Evolutionary conservation across 2,797 vertebrate species (phyloP).

Genomic region (Masticophis lateralis): DNA sequence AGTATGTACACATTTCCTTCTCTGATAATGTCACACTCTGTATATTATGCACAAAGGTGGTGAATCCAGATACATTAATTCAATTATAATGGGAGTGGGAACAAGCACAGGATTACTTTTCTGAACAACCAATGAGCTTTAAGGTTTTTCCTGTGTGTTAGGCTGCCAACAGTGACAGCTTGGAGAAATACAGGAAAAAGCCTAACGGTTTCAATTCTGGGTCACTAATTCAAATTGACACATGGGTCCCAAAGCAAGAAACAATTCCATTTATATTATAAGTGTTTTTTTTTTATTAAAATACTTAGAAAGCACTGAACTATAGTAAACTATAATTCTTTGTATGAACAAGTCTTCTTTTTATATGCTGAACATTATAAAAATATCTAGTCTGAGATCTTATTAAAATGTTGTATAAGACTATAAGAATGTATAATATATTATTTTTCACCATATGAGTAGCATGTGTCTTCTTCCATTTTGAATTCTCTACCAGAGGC

Average conservation of each 20-base stretch:
- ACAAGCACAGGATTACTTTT: background rate
- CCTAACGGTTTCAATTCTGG: conserved; percentile 21
- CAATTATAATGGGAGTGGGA: background rate
- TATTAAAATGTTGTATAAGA: background rate
- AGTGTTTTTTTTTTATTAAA: conserved; percentile 4
- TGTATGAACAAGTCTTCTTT: background rate
- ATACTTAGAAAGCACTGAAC: background rate
- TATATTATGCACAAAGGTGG: background rate
- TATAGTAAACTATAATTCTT: background rate
- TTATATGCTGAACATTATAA: background rate
- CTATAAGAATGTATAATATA: background rate
- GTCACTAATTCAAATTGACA: conserved; percentile 25
- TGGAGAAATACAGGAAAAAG: conserved; percentile 1
- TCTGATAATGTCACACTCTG: background rate
- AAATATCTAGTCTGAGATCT: background rate
- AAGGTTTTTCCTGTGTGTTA: background rate
- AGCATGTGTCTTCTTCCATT: background rate
- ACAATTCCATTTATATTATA: conserved; percentile 5
- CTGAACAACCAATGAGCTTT: background rate
- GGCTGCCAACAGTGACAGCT: conserved; percentile 19
- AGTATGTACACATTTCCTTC: background rate
- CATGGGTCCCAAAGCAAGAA: conserved; percentile 9
- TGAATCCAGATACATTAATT: background rate
- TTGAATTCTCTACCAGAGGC: background rate
- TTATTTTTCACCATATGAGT: background rate